phyloP scores from a whole-genome alignment of 1,140 invertebrate species.

The Caenorhabditis brenneri region DNA sequence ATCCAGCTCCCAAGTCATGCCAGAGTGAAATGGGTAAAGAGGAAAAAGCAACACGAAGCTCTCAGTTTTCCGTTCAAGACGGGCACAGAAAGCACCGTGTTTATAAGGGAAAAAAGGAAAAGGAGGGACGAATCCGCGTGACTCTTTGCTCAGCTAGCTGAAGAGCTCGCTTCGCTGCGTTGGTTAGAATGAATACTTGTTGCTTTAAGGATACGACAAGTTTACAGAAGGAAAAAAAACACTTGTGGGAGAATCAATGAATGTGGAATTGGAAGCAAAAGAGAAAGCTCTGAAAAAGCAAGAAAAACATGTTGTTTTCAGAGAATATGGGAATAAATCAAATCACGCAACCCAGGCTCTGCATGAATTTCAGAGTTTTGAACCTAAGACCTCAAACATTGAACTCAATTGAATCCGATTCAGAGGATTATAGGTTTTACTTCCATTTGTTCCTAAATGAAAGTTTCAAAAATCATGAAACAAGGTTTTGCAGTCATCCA shows the following conservation, averaged over 20 bases:
- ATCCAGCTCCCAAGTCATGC: background rate
- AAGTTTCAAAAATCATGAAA: background rate
- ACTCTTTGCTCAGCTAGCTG: conserved; percentile 19
- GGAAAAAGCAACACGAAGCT: background rate
- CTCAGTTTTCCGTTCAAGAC: conserved; percentile 7
- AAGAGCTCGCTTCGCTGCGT: background rate
- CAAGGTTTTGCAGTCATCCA: background rate
- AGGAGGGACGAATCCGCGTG: conserved; percentile 7
- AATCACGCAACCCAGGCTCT: background rate
- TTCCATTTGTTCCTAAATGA: background rate
- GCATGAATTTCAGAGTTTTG: background rate
- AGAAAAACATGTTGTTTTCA: background rate
- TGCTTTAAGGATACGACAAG: background rate
- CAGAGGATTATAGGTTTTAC: background rate
- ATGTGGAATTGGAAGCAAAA: background rate
- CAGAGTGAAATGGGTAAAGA: background rate
- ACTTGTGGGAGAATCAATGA: conserved; percentile 6
- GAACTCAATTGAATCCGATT: background rate
- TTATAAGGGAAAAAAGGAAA: background rate
- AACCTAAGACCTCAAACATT: background rate
- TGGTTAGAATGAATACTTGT: conserved; percentile 38
- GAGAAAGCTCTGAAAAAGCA: background rate
- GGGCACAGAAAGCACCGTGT: conserved; percentile 2
- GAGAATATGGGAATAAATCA: background rate
- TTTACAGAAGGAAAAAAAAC: background rate